These are phyloP conservation scores for Grapholita molesta DNA, from an alignment of 1,140 invertebrate species.

Conservation along the genomic window DNA sequence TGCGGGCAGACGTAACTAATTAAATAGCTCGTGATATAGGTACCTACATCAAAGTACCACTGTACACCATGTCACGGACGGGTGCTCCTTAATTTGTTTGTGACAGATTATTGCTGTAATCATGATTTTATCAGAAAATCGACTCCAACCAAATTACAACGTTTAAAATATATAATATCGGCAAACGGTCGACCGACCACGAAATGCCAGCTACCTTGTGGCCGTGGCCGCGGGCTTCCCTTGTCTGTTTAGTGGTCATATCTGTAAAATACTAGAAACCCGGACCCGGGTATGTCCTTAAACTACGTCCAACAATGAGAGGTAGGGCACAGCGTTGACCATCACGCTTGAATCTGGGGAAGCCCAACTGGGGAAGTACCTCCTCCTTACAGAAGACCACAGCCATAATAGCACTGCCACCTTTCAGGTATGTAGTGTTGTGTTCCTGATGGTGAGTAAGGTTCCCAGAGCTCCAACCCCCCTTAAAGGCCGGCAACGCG, in stretches of 20 bases:
- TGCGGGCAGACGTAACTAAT: neutral
- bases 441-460: no score
- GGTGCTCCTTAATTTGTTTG: neutral
- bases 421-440: no score
- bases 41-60: neutral
- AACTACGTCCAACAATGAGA: no score
- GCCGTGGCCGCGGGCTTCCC: neutral
- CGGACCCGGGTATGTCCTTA: no score
- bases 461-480: no score
- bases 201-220: neutral
- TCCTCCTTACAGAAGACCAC: no score
- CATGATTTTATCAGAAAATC: conserved; percentile 2
- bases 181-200: neutral
- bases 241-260: neutral
- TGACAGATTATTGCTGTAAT: neutral
- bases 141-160: conserved; percentile 3
- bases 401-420: no score
- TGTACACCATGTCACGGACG: neutral
- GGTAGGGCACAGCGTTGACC: no score
- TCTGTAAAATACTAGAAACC: neutral
- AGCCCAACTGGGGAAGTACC: no score
- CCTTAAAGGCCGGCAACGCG: no score
- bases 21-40: neutral
- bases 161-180: neutral
- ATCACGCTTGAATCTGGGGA: no score